These are phyloP conservation scores for Tetraodon nigroviridis DNA, from an alignment of 2,113 vertebrate genomes.

Conservation along the genomic window DNA sequence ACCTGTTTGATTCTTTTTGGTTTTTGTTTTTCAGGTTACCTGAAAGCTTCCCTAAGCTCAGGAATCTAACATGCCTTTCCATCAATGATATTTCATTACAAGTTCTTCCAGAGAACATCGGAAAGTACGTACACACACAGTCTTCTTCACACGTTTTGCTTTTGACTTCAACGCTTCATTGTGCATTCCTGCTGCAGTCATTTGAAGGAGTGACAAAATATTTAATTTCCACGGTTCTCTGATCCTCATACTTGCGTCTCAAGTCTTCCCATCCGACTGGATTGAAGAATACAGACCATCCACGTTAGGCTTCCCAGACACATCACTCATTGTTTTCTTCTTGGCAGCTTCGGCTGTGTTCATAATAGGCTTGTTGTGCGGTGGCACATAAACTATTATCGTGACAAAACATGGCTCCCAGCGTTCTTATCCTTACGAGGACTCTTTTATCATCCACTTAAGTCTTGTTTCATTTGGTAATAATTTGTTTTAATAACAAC, in stretches of 20 bases:
- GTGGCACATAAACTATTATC: conserved; percentile 22
- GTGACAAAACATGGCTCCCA: conserved; percentile 26
- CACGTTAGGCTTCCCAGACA: conserved; percentile 8
- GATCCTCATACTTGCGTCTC: not conserved
- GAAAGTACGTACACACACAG: conserved; percentile 84
- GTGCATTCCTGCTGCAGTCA: not conserved
- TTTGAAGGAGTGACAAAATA: not conserved
- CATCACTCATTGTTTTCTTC: conserved; percentile 19
- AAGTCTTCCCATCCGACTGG: conserved; percentile 4
- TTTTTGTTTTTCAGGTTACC: conserved; percentile 81
- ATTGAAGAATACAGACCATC: conserved; percentile 4
- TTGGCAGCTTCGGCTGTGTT: conserved; percentile 18
- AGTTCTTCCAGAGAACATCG: conserved; percentile 94
- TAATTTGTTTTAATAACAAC: conserved; percentile 57
- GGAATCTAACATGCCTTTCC: conserved; percentile 93
- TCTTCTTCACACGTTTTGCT: no score
- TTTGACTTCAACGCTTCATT: not conserved
- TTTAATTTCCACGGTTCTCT: not conserved
- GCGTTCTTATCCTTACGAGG: conserved; percentile 19
- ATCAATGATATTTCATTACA: conserved; percentile 98
- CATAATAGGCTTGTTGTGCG: conserved; percentile 32
- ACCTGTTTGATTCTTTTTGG: not conserved
- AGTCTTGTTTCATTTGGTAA: not conserved
- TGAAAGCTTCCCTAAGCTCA: conserved; percentile 90
- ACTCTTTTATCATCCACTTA: conserved; percentile 14